Evolutionary conservation across 2,888 invertebrate genomes (phyloP), one percentile per base, ranked within the genome.

Genomic region (Macrophya annulata): DNA sequence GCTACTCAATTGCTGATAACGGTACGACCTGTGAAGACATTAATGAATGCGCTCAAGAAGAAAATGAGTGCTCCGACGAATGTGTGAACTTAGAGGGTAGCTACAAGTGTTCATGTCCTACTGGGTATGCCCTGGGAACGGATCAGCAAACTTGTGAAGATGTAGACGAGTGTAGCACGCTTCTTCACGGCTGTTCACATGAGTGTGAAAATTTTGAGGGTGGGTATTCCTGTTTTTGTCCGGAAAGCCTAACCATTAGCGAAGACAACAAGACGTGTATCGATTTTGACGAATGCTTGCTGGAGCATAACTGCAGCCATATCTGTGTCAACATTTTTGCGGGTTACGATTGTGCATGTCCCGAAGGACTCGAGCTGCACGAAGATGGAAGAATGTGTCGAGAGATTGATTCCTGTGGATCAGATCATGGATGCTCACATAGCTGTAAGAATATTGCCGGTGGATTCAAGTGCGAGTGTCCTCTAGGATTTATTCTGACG

Each of bases 61-160:
- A 88, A 6, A 89, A 90, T 71, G 91, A 92, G 3, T 94, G 93
- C 74, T 91, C 91, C 2, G 91, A 93, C 85, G 89, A 91, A 12
- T 95, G 95, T 88, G 92, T 94, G 15, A 95, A 95, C 90, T 93
- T 92, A 9, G 88, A 92, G 15, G 95, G 95, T 31, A 93, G 94
- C 65, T 95, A 94, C 89, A 90, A 89, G 31, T 95, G 95, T 89
- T 90, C 93, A 85, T 95, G 95, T 89, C 89, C 93, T 12, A 90
- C 92, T 21, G 95, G 95, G 10, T 94, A 94, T 89, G 91, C 90
- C 68, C 87, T 93, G 3, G 86, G 83, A 45, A 88, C 89, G 0
- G 90, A 91, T 86, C 88, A 83, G 25, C 87, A 82, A n/a, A 91
- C 91, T 45, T 95, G 95, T 89, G 88, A 90, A 85, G 95, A 95